Evolutionary conservation across 2,888 invertebrate species (phyloP).

Genomic region (Coelinius sp.): DNA sequence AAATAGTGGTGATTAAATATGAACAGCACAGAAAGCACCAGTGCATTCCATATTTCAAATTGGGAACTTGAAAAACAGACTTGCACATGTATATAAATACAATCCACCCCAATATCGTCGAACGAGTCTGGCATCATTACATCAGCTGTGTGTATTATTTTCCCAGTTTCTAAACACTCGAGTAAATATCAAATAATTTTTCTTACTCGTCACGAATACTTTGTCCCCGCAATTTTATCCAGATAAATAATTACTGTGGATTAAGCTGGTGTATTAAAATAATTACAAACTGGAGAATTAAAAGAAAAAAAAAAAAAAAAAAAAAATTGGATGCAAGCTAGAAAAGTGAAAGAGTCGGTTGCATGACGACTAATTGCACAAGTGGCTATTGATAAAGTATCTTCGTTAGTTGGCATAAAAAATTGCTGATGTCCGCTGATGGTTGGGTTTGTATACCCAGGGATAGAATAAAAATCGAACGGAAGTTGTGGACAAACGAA

Average conservation of each 20-base stretch:
- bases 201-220: neutral
- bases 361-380: conserved; percentile 37
- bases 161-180: neutral
- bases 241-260: conserved; percentile 1
- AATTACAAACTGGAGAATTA: conserved; percentile 3
- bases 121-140: conserved; percentile 18
- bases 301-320: conserved; percentile 22
- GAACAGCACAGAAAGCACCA: neutral
- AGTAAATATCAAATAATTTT: neutral
- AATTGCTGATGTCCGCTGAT: conserved; percentile 39
- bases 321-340: conserved; percentile 13
- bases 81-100: conserved; percentile 14
- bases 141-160: conserved; percentile 8
- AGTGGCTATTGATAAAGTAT: conserved; percentile 29
- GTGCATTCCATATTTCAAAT: conserved; percentile 17
- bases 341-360: conserved; percentile 34
- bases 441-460: neutral
- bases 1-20: neutral
- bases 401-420: conserved; percentile 29
- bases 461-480: conserved; percentile 19
- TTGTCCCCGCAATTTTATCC: neutral
- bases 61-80: neutral
- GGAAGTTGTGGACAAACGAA: conserved; percentile 33
- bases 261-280: conserved; percentile 17
- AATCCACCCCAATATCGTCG: conserved; percentile 14